These are phyloP conservation scores for Oreonectes daqikongensis DNA, from an alignment of 2,797 vertebrate species.

Conservation along the genomic window DNA sequence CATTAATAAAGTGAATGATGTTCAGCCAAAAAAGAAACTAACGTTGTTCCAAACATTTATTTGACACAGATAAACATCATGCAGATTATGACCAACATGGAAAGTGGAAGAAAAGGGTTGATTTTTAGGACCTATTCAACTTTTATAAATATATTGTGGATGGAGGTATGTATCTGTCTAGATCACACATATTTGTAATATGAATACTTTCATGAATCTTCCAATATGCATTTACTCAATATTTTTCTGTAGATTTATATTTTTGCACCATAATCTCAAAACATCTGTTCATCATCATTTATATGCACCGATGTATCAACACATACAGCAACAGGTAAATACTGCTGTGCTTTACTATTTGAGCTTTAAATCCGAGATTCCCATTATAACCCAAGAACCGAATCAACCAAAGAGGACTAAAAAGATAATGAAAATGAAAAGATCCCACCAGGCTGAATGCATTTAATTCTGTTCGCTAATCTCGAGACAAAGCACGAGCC, in stretches of 20 bases:
- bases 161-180: no score
- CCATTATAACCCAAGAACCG: background rate
- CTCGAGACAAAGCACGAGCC: conserved; percentile 70
- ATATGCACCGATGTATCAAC: background rate
- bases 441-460: conserved; percentile 44
- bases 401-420: conserved; percentile 58
- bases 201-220: no score
- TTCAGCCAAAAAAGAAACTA: background rate
- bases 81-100: background rate
- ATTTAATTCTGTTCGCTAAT: conserved; percentile 77
- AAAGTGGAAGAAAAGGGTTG: no score
- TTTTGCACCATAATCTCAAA: background rate
- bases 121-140: no score
- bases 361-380: background rate
- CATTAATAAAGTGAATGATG: background rate
- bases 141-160: no score
- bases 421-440: conserved; percentile 61
- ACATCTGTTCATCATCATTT: background rate
- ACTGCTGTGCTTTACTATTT: background rate
- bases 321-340: background rate
- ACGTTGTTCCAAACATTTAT: background rate
- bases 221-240: no score
- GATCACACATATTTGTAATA: no score
- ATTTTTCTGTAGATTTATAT: background rate
- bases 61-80: background rate